phyloP scores from a whole-genome alignment of 2,113 vertebrate genomes.

The Leucoraja erinaceus region DNA sequence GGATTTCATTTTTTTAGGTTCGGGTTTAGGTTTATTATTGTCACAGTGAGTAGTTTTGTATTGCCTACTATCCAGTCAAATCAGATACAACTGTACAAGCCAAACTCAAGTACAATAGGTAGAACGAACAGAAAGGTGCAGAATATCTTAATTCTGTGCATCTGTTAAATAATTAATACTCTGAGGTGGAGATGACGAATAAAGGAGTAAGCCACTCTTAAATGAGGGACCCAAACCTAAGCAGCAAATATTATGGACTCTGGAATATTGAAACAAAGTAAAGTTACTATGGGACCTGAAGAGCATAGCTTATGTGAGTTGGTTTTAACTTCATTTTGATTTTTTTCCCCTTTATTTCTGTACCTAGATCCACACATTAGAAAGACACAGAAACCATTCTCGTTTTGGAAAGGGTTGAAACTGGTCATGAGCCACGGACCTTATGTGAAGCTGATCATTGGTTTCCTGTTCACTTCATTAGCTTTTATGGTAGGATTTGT shows the following conservation, averaged over 20 bases:
- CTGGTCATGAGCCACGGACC: conserved; percentile 77
- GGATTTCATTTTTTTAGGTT: neutral
- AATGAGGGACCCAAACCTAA: neutral
- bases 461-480: conserved; percentile 88
- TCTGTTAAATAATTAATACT: neutral
- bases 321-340: neutral
- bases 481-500: conserved; percentile 78
- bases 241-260: neutral
- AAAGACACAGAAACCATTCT: conserved; percentile 53
- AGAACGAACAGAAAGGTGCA: no score
- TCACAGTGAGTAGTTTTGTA: no score
- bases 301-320: neutral
- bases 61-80: no score
- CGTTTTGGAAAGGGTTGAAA: conserved; percentile 73
- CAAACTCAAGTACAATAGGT: no score
- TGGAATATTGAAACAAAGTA: neutral
- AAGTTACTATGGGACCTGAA: neutral
- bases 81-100: no score
- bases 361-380: conserved; percentile 56
- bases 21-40: no score
- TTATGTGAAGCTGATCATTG: conserved; percentile 76
- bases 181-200: neutral
- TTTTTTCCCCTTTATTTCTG: neutral
- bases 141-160: neutral
- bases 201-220: neutral